A percentile compares a stretch with the other conserved stretches of the same genome.
These are phyloP conservation scores for Meandrina meandrites DNA, from an alignment of 92 coral and sea anemone species.

Conservation along the genomic window DNA sequence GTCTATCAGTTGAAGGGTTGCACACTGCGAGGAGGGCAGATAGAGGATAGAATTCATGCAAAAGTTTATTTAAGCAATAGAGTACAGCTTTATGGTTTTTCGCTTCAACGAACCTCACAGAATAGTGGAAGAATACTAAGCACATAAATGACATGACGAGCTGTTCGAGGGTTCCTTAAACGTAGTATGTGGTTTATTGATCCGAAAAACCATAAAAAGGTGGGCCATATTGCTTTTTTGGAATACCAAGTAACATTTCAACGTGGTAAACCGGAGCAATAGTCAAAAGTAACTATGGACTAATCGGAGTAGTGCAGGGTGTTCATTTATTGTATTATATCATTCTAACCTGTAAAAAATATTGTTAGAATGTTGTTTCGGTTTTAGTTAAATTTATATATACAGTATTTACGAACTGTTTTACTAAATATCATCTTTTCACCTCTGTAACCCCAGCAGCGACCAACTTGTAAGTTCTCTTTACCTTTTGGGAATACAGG, in stretches of 20 bases:
- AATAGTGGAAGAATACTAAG: neutral
- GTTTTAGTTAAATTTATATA: neutral
- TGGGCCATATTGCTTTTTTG: neutral
- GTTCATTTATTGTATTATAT: neutral
- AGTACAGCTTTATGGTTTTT: neutral
- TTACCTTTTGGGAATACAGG: neutral
- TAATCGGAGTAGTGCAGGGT: neutral
- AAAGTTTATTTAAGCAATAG: neutral
- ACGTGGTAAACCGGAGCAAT: neutral
- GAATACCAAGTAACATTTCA: neutral
- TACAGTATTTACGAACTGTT: neutral
- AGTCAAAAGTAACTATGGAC: neutral
- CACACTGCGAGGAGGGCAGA: neutral
- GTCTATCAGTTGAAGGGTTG: constrained; percentile 7
- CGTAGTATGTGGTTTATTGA: neutral
- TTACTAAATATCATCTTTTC: neutral
- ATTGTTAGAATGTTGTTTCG: neutral
- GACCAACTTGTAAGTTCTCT: neutral
- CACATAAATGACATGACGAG: neutral
- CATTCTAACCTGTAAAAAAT: constrained; percentile 8
- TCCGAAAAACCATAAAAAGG: neutral
- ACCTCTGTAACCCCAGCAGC: neutral
- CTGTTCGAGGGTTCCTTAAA: neutral
- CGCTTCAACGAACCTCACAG: neutral
- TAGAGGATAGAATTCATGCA: neutral